Conservation (phyloP, 2,888 invertebrate genomes). For the Apocheima hispidaria region DNA sequence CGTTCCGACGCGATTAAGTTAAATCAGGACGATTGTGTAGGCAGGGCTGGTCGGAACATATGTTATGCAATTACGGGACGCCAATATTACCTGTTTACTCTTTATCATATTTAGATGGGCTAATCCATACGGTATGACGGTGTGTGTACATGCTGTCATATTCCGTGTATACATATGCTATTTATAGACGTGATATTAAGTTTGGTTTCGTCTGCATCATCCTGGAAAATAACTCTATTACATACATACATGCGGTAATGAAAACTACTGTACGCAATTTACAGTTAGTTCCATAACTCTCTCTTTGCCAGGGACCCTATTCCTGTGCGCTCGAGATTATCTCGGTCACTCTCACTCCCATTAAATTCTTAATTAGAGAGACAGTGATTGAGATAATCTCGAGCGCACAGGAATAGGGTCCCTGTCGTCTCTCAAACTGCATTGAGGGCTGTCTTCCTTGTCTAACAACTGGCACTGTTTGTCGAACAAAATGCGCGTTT, state of each 20-base stretch:
- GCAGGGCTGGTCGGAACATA: slow-evolving; percentile 37
- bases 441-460: neutral
- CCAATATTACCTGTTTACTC: slow-evolving; percentile 8
- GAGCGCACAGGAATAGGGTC: too few species aligned
- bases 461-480: slow-evolving; percentile 1
- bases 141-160: slow-evolving; percentile 13
- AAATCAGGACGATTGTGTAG: slow-evolving; percentile 50
- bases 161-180: slow-evolving; percentile 13
- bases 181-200: slow-evolving; percentile 20
- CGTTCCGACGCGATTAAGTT: slow-evolving; percentile 48
- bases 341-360: too few species aligned
- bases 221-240: neutral
- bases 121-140: slow-evolving; percentile 15
- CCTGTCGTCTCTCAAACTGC: neutral
- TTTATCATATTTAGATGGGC: slow-evolving; percentile 19
- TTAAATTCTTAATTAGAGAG: too few species aligned
- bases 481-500: slow-evolving; percentile 4
- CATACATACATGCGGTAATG: neutral
- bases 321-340: too few species aligned
- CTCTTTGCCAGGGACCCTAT: slow-evolving; percentile 1
- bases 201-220: neutral
- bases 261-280: neutral
- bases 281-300: slow-evolving; percentile 3
- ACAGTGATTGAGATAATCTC: too few species aligned
- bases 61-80: slow-evolving; percentile 33